Base-by-base conservation (phyloP, 23 tunicate genomes). In the Botrylloides violaceus region DNA sequence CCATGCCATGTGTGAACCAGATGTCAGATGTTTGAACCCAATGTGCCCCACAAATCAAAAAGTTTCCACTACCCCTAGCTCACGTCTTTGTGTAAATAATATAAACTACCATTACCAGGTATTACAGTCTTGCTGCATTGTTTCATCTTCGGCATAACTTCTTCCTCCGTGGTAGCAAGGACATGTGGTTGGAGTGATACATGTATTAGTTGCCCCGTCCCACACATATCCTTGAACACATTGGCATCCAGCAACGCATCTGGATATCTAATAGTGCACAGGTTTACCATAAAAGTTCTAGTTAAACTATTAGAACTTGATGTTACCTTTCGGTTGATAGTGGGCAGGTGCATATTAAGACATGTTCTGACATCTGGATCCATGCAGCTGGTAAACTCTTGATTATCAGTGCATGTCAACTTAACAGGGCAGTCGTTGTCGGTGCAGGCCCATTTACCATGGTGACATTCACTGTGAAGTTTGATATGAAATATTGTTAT, bases 71-170 rank as follows among this genome's bases (percentile, higher is more conserved):
- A n/a, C n/a, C n/a, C n/a, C n/a, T n/a, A n/a, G n/a, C n/a, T n/a
- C n/a, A n/a, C n/a, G n/a, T n/a, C n/a, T n/a, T n/a, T n/a, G 53
- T 43, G 53, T 7, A 43, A 43, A 43, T 7, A 43, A 7, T 43
- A 43, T 15, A 43, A 9, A 43, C 53, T 43, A 43, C 53, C 53
- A 15, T 43, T 43, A 90, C 97, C 97, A 90, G 34, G 84, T 90
- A 79, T 90, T 90, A 78, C 97, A 90, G 49, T 90, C 97, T 79
- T 90, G 97, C 62, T 90, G 97, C 97, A 90, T 90, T 18, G 77
- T 83, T 26, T 90, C 97, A 58, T 76, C 75, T 78, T 90, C 97
- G 29, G 60, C 36, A 73, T 90, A 90, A 30, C 97, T 90, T 70
- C 97, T 65, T 20, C 97, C 97, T 47, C 97, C 97, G 68, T 90